These are phyloP conservation scores for Portunus trituberculatus DNA, from an alignment of 1,140 invertebrate genomes.

Conservation along the genomic window DNA sequence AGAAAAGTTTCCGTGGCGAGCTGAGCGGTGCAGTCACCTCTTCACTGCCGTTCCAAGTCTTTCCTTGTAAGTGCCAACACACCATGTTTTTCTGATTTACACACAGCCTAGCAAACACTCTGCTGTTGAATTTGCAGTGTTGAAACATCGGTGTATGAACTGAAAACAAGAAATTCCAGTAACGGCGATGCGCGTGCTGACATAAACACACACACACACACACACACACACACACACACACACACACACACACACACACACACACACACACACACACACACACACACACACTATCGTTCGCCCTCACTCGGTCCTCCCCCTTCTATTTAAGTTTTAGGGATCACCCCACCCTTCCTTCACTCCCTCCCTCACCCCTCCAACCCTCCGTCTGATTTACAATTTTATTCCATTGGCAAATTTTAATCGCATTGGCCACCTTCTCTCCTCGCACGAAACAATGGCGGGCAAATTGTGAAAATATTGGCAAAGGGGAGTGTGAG, in stretches of 20 bases:
- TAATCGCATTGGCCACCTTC: slow-evolving; percentile 68
- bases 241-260: slow-evolving; percentile 12
- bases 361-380: slow-evolving; percentile 11
- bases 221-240: background rate
- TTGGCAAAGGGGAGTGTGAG: slow-evolving; percentile 43
- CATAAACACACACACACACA: no score
- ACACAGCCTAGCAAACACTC: background rate
- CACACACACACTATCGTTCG: background rate
- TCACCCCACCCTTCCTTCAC: background rate
- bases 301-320: background rate
- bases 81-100: background rate
- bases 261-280: slow-evolving; percentile 12
- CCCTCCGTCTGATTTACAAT: slow-evolving; percentile 60
- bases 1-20: background rate
- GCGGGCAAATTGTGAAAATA: slow-evolving; percentile 68
- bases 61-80: background rate
- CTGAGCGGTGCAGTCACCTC: background rate
- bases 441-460: slow-evolving; percentile 57
- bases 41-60: background rate
- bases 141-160: background rate
- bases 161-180: background rate
- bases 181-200: no score
- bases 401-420: slow-evolving; percentile 73
- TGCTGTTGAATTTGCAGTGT: background rate
- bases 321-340: slow-evolving; percentile 14